Evolutionary conservation across 2,113 vertebrate species (phyloP), one percentile per base, ranked within the genome.

Genomic region (Scartelaos histophorus): DNA sequence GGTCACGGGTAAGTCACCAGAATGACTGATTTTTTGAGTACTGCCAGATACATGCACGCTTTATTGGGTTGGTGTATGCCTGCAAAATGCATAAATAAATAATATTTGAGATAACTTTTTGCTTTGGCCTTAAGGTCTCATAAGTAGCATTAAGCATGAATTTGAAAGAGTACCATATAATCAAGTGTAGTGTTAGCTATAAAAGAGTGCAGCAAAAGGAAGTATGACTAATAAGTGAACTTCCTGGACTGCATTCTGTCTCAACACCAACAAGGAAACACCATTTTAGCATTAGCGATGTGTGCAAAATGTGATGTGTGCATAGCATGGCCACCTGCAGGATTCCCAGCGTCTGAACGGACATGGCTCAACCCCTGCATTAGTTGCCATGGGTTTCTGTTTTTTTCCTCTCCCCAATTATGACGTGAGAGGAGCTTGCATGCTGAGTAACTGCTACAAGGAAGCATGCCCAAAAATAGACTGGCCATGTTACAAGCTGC

Each of bases 341-440:
- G 79, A 89, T 80, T 73, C 53, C 78, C 67, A 71, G 84, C 83
- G 53, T 80, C 72, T 76, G 73, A 79, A 76, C 43, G 76, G 87
- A 85, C 85, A 72, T 85, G 70, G 77, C 82, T 88, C 76, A 88
- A 85, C 75, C 86, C 70, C 82, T 89, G 85, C 87, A 90, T 91
- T 92, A 88, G 90, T 92, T 93, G 87, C 91, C 90, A 93, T 91
- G 87, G 89, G 79, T 90, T 93, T 90, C 86, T 87, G 80, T 74
- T 66, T 5, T 64, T 64, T n/a, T 35, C 19, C 61, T 43, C 22
- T 58, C 73, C 81, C 74, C 82, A 92, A 88, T 90, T 86, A 84
- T 92, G 90, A 92, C 84, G 86, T 70, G 78, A 82, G 82, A 88
- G 84, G 76, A 85, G 87, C 82, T 84, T 82, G 82, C 91, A 86